These are phyloP conservation scores for Flabesymbios commensalis DNA, from an alignment of 2,888 invertebrate genomes.

Conservation along the genomic window DNA sequence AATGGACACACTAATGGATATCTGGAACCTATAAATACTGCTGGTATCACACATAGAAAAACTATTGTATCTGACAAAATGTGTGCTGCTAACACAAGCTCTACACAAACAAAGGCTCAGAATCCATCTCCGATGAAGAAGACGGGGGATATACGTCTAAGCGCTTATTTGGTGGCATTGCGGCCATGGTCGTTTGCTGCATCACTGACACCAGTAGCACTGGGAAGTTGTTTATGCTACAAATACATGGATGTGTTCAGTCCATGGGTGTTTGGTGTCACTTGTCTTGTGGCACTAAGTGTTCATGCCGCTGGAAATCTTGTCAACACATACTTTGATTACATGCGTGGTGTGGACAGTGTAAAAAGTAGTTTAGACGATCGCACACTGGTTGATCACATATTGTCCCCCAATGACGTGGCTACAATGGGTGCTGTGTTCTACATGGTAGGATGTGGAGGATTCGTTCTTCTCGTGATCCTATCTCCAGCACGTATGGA, in stretches of 20 bases:
- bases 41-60: too few relatives aligned
- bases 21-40: too few relatives aligned
- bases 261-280: constrained; percentile 72
- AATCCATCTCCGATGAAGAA: too few relatives aligned
- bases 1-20: too few relatives aligned
- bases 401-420: constrained; percentile 80
- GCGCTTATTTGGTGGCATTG: constrained; percentile 70
- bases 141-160: too few relatives aligned
- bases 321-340: constrained; percentile 95
- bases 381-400: constrained; percentile 90
- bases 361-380: constrained; percentile 75
- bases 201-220: constrained; percentile 85
- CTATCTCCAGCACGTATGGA: constrained; percentile 92
- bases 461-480: constrained; percentile 76
- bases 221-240: constrained; percentile 87
- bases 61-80: too few relatives aligned
- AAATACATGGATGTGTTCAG: constrained; percentile 75
- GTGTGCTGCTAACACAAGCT: too few relatives aligned
- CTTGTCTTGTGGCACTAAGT: constrained; percentile 82
- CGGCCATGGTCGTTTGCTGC: constrained; percentile 94
- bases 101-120: too few relatives aligned
- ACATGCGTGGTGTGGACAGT: constrained; percentile 89
- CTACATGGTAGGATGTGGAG: constrained; percentile 83
- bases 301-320: constrained; percentile 96
- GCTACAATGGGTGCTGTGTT: constrained; percentile 86